These are phyloP conservation scores for Dasyprocta punctata DNA, from an alignment of 2,113 vertebrate species.

Conservation along the genomic window DNA sequence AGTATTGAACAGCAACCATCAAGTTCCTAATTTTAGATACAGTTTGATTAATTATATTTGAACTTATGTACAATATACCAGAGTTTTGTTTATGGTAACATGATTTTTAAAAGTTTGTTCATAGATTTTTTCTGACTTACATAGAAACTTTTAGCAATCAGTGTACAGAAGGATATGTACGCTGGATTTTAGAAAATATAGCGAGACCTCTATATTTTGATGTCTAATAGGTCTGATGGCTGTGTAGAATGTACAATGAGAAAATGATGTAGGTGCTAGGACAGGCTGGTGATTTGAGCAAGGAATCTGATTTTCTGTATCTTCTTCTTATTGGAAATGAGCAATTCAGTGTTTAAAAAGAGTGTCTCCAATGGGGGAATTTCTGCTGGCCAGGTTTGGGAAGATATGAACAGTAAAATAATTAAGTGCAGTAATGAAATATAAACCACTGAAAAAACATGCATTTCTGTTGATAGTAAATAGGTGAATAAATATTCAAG, in stretches of 20 bases:
- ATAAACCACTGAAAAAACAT: not conserved
- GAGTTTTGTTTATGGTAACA: not conserved
- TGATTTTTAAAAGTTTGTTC: not conserved
- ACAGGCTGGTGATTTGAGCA: not conserved
- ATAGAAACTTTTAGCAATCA: not conserved
- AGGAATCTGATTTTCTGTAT: not conserved
- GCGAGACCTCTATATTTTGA: not conserved
- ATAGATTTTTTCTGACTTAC: not conserved
- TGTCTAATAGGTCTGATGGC: not conserved
- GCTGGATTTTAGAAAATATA: not conserved
- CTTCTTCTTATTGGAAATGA: not conserved
- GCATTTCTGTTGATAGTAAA: not conserved
- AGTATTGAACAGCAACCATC: not conserved
- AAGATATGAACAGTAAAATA: not conserved
- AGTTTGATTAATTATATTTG: conserved; percentile 18
- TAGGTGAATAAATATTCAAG: not conserved
- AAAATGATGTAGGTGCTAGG: not conserved
- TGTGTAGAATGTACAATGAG: not conserved
- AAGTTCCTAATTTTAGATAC: conserved; percentile 5
- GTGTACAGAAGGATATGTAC: not conserved
- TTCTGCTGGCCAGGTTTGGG: not conserved
- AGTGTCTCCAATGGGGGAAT: not conserved
- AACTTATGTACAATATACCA: not conserved
- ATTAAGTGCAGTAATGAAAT: not conserved
- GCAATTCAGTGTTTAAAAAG: not conserved